Evolutionary conservation across 1,140 invertebrate species (phyloP).

Genomic region (Psix sp.): DNA sequence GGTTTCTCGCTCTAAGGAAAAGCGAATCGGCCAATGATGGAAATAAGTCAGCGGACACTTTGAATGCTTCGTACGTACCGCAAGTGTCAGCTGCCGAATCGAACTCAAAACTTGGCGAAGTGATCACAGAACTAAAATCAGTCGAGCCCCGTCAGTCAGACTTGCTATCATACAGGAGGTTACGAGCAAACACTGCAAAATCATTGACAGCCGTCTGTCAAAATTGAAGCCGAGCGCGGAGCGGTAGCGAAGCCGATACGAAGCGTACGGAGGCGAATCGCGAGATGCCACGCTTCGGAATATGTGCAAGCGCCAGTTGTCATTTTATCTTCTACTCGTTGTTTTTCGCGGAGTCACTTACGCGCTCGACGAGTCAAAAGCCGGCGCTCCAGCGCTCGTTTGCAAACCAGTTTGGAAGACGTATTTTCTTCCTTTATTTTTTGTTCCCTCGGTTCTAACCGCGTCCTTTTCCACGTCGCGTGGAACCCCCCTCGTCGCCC

Average conservation of each 20-base stretch:
- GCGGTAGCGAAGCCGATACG: constrained; percentile 34
- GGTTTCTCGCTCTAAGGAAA: too few species aligned
- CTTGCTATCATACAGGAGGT: too few species aligned
- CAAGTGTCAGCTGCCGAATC: too few species aligned
- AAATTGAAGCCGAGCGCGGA: constrained; percentile 12
- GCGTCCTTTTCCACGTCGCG: constrained; percentile 30
- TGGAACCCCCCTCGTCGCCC: neutral
- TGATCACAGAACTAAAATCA: too few species aligned
- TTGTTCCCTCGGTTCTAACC: constrained; percentile 20
- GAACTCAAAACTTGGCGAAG: constrained; percentile 1
- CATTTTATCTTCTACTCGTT: constrained; percentile 40
- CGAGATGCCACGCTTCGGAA: constrained; percentile 31
- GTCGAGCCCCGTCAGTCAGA: too few species aligned
- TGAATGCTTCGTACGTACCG: too few species aligned
- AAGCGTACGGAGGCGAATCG: constrained; percentile 40
- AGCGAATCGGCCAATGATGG: too few species aligned
- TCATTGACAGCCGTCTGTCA: constrained; percentile 19
- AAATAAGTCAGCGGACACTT: neutral
- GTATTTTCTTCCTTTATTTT: constrained; percentile 52
- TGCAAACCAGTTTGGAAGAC: constrained; percentile 53
- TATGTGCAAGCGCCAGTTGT: constrained; percentile 26
- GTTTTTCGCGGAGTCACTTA: constrained; percentile 37
- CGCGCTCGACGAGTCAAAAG: constrained; percentile 37
- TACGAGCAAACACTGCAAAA: neutral
- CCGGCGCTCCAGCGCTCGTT: constrained; percentile 14